Evolutionary conservation across 2,888 invertebrate species (phyloP), one percentile per base, ranked within the genome.

Genomic region (Drosophila maculinotata): DNA sequence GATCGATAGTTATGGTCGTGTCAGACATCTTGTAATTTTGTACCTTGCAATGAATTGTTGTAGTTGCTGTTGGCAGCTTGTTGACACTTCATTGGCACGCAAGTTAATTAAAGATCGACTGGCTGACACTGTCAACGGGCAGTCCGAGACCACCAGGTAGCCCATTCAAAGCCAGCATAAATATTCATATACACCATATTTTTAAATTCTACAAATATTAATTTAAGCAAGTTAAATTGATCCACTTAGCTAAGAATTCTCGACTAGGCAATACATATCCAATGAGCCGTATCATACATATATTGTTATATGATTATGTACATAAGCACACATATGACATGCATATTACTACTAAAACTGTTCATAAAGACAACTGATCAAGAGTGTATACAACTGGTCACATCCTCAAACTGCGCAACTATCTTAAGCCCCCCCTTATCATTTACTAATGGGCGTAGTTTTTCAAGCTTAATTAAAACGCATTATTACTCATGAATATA

Each of bases 41-140:
- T 82, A 73, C 76, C 75, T 70, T 48, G 59, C 52, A 35, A 65
- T 59, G 69, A 69, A 66, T 69, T 76, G 62, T 36, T 54, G 31
- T 39, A 44, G 36, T 72, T 74, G 76, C 62, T 82, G 79, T 72
- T 83, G 71, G 85, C 77, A 87, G 88, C 89, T 89, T 89, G 84
- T 89, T 90, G 89, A 90, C 90, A 90, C 89, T 89, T 90, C 87
- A 88, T 85, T 89, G 90, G 89, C 79, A 83, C 83, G 90, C 86
- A 84, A 90, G 89, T 90, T 90, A 90, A 90, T 90, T 90, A 90
- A 90, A 89, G 72, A 68, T 52, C 71, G 39, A 17, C 62, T 42
- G 52, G 28, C 17, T 36, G 38, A 31, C 57, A 56, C 25, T 3
- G 35, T 56, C 20, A 58, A 35, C 23, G 7, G 25, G 47, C 26